Base-by-base conservation (phyloP, 2,888 invertebrate species). In the Drosophila meridiana region DNA sequence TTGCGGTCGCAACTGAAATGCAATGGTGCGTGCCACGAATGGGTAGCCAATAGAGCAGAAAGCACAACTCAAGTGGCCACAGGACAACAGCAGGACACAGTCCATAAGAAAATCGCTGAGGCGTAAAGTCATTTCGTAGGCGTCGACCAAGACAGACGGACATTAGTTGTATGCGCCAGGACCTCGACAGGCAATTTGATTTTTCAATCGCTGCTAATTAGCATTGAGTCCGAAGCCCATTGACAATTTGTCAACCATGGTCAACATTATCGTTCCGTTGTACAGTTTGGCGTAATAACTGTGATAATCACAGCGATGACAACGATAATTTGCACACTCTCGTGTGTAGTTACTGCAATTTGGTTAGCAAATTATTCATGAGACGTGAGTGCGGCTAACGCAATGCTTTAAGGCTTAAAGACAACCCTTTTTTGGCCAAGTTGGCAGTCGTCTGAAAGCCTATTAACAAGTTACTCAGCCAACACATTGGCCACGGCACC, bases 141-240 rank as follows among this genome's bases (percentile, higher is more conserved):
- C 87, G 84, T 86, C 58, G 67, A 64, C 75, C 60, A 67, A 69
- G 65, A 69, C 73, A 42, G 48, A 40, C 55, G 40, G 26, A 38
- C 28, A 28, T 40, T 38, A 36, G 36, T 55, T 55, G 60, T 47
- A 67, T 20, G 14, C 5, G 34, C 13, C 3, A 55, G 73, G 65
- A 59, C 55, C 59, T 34, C 32, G 43, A 68, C 59, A 40, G 73
- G 61, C 82, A 86, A 90, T 90, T 87, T 80, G 80, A 84, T 82
- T 87, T 90, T 90, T 90, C 89, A 90, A 87, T 87, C 82, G 90
- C 76, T 87, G 83, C 81, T 89, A 85, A 85, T 85, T 89, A 85
- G 83, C 78, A 73, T 73, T 68, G 61, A 58, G 64, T 45, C 36
- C 47, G 32, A 20, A 57, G 42, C 48, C 73, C 73, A 89, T 83